Evolutionary conservation across 2,797 vertebrate genomes (phyloP).

Genomic region (Pipistrellus pipistrellus): DNA sequence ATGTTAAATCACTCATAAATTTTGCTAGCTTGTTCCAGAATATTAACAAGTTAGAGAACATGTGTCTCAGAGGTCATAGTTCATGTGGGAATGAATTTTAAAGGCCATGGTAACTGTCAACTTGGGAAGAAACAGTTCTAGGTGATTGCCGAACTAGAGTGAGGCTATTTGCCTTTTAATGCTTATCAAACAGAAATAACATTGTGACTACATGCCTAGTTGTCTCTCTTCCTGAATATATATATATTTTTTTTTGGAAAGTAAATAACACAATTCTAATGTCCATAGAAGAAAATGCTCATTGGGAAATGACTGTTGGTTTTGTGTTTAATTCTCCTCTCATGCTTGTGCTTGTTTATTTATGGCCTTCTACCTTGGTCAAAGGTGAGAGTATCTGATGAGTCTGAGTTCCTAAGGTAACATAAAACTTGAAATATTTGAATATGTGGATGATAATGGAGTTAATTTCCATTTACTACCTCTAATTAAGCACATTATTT

Average conservation of each 20-base stretch:
- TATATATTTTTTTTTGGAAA: neutral
- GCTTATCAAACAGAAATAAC: neutral
- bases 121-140: conserved; percentile 16
- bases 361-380: conserved; percentile 57
- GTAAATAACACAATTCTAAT: conserved; percentile 45
- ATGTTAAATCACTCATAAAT: conserved; percentile 25
- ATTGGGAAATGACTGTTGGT: conserved; percentile 34
- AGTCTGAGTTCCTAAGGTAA: conserved; percentile 63
- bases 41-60: conserved; percentile 26
- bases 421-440: conserved; percentile 39
- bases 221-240: neutral
- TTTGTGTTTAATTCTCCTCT: conserved; percentile 74
- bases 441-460: neutral
- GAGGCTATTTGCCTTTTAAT: neutral
- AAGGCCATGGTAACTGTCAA: neutral
- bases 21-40: conserved; percentile 21
- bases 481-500: neutral
- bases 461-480: conserved; percentile 7
- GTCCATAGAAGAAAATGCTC: conserved; percentile 76
- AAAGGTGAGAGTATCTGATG: conserved; percentile 70
- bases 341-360: conserved; percentile 70
- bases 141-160: conserved; percentile 14
- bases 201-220: neutral
- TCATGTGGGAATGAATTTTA: conserved; percentile 24
- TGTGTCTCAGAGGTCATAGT: neutral